Conservation (phyloP, 2,113 vertebrate genomes). For the Cephalopholis sonnerati region DNA sequence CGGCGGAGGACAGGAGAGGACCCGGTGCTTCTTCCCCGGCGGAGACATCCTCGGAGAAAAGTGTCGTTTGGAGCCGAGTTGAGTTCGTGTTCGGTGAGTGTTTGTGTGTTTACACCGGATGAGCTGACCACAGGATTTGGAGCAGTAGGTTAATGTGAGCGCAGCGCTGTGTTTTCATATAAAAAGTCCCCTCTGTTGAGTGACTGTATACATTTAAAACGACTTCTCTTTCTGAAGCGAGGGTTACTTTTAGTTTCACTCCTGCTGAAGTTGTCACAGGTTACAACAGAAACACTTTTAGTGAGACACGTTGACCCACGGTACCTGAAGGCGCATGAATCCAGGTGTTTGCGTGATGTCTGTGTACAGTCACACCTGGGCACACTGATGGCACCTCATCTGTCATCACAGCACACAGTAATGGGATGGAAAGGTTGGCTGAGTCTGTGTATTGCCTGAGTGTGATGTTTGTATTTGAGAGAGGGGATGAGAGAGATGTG, state of each 20-base stretch:
- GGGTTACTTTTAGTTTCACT: background rate
- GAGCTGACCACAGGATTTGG: constrained; percentile 2
- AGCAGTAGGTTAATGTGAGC: background rate
- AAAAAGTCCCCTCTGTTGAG: constrained; percentile 6
- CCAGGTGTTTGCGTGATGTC: background rate
- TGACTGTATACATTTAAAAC: background rate
- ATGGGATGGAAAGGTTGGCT: background rate
- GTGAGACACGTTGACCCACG: background rate
- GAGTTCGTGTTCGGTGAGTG: constrained; percentile 69
- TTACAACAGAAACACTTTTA: background rate
- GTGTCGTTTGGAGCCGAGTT: constrained; percentile 31
- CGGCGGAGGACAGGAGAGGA: background rate
- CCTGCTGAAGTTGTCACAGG: constrained; percentile 16
- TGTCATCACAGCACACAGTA: background rate
- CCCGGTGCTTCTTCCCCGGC: background rate
- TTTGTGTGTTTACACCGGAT: constrained; percentile 62
- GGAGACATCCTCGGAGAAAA: constrained; percentile 9
- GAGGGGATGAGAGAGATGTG: background rate
- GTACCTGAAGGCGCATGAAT: background rate
- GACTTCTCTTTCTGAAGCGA: background rate
- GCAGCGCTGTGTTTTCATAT: background rate
- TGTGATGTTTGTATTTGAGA: background rate
- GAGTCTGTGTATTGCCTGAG: background rate
- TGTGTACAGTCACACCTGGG: background rate
- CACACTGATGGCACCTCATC: background rate